Base-by-base conservation (phyloP, 2,888 invertebrate species). In the Drosophila percnosoma region DNA sequence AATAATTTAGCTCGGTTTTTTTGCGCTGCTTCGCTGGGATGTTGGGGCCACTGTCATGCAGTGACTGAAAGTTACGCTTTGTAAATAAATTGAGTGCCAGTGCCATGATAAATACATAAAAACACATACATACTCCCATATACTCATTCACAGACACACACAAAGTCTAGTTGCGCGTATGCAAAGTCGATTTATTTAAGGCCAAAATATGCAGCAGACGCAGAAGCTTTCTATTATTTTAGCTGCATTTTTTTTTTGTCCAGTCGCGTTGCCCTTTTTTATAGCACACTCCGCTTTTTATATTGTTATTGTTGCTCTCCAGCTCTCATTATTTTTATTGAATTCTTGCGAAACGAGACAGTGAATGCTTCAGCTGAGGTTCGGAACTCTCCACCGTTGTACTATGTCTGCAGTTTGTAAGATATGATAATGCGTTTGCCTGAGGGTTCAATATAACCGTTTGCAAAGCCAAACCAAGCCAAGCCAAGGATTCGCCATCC, bases 31-130 rank as follows among this genome's bases (percentile, higher is more conserved):
- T 33, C 40, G 33, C 51, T 65, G 73, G 49, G 63, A 51, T 65
- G 54, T 68, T 81, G 68, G 66, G 66, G 49, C 57, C 54, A 49
- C 62, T 64, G 48, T 45, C 55, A 45, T 58, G 62, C 75, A 61
- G 55, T 71, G 80, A 87, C 80, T 69, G 73, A 83, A 66, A 69
- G 75, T 67, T 61, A 24, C 69, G 79, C 73, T 86, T 76, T 66
- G 77, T 85, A 90, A 91, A 91, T 90, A 91, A 90, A 91, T 90
- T 85, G 89, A 90, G 89, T 82, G 79, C 75, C 81, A 79, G 78
- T 60, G 61, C 71, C 75, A 76, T 82, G 75, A 89, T 75, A 82
- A 73, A 81, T 61, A 83, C 68, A 83, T 62, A 74, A 67, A 65
- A 49, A 42, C 58, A 57, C 58, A 69, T 45, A 45, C 29, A 55